Evolutionary conservation across 2,888 invertebrate species (phyloP), one percentile per base, ranked within the genome.

Genomic region (Linyphia triangularis): DNA sequence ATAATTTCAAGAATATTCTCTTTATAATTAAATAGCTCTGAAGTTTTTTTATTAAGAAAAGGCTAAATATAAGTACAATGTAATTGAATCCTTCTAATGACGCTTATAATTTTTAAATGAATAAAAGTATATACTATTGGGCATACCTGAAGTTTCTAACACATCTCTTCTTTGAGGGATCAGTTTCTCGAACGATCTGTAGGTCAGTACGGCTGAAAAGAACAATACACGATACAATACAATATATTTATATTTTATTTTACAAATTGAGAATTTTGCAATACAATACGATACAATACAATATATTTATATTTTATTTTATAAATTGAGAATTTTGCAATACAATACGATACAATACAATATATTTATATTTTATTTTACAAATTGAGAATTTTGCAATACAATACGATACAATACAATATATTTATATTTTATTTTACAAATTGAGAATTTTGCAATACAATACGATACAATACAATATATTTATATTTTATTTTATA

Each of bases 181-280:
- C 94, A 91, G 95, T 93, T 92, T 96, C 96, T 90, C 99, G 95
- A 22, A 95, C 94, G 92, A 99, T 97, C 92, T 96, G 96, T 90
- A 99, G 94, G 94, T 98, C 98, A 69, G 95, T 95, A 91, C 99
- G 96, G 91, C 96, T 93, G 90, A 16, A 86, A 73, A 19, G 10
- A 63, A 16, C 0, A 6, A 16, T 24, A n/a, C n/a, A n/a, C n/a
- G n/a, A n/a, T n/a, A n/a, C n/a, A 51, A 51, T n/a, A n/a, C 51
- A 51, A n/a, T 40, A 16, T 40, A 2, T 40, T 40, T 40, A 40
- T 40, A 16, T 40, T 40, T 40, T 2, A 1, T 40, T 40, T 40
- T 2, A 40, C 1, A 40, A 2, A 40, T 13, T 40, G 16, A 40
- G 1, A 13, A 40, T 40, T 40, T 0, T 1, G 1, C 1, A 16